A percentile compares a stretch with the other conserved stretches of the same genome.
phyloP scores from a whole-genome alignment of 2,797 vertebrate species.

The Sebastes matsubarae region DNA sequence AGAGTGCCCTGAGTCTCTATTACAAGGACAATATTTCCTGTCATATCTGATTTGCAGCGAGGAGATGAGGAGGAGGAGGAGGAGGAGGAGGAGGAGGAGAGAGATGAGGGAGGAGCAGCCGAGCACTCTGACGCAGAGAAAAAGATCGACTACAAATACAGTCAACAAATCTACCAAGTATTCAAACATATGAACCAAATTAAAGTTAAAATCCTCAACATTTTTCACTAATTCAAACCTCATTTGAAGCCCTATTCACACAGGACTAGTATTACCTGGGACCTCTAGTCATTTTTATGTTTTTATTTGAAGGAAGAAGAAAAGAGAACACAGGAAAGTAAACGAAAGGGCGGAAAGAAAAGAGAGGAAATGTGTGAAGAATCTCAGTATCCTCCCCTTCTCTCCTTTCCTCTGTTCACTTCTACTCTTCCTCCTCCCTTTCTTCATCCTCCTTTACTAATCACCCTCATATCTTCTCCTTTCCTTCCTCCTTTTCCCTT shows the following conservation, averaged over 20 bases:
- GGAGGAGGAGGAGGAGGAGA: not conserved
- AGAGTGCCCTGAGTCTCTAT: constrained; percentile 73
- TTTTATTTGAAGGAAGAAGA: no score
- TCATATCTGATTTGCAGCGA: constrained; percentile 79
- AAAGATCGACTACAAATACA: not conserved
- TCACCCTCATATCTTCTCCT: not conserved
- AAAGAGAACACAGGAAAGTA: no score
- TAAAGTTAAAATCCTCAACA: not conserved
- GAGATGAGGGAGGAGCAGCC: not conserved
- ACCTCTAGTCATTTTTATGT: no score
- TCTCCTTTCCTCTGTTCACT: not conserved
- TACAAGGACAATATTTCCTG: constrained; percentile 82
- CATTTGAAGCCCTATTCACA: no score
- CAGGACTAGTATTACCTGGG: no score
- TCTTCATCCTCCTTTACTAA: not conserved
- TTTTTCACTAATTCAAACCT: not conserved
- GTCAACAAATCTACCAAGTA: not conserved
- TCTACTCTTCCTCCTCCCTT: not conserved
- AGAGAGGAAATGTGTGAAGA: no score
- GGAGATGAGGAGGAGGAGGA: not conserved
- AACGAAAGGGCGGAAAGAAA: no score
- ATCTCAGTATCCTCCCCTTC: not conserved
- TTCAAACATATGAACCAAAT: not conserved
- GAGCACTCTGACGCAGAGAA: not conserved
- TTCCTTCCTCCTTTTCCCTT: not conserved